A percentile compares a stretch with the other conserved stretches of the same genome.
Evolutionary conservation across 2,113 vertebrate genomes (phyloP).

Genomic region (Ardeotis arabs): DNA sequence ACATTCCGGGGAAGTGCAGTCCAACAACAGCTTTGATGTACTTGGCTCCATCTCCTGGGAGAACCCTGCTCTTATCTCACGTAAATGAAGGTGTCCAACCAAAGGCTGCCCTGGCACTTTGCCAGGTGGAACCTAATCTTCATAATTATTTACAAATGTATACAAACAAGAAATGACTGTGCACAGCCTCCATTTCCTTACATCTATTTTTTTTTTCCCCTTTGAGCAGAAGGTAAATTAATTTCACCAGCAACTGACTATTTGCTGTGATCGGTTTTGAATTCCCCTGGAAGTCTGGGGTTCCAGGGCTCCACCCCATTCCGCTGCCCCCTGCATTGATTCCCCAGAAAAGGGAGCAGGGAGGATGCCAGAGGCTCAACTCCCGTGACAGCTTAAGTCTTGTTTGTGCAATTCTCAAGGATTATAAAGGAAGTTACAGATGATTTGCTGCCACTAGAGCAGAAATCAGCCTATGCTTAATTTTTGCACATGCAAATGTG

Average conservation of each 20-base stretch:
- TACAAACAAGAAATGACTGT: not conserved
- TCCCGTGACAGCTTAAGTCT: not conserved
- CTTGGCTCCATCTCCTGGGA: not conserved
- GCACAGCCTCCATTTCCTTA: not conserved
- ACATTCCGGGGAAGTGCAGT: not conserved
- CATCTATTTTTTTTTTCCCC: rapidly evolving
- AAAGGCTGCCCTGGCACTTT: not conserved
- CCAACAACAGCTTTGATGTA: not conserved
- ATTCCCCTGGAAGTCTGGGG: not conserved
- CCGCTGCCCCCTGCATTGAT: not conserved
- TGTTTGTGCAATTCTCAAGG: not conserved
- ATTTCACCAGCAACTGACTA: not conserved
- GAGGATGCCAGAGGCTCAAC: not conserved
- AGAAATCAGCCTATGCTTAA: not conserved
- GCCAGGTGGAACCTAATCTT: not conserved
- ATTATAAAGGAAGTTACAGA: not conserved
- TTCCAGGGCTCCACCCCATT: not conserved
- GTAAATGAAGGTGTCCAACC: not conserved
- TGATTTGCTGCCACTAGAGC: not conserved
- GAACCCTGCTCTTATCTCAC: not conserved
- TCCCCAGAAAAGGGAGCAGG: not conserved
- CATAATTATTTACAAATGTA: not conserved
- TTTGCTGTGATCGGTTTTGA: not conserved
- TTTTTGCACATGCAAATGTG: not conserved
- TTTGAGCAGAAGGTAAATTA: not conserved